These are phyloP conservation scores for Takifugu flavidus DNA, from an alignment of 2,113 vertebrate genomes.

Conservation along the genomic window DNA sequence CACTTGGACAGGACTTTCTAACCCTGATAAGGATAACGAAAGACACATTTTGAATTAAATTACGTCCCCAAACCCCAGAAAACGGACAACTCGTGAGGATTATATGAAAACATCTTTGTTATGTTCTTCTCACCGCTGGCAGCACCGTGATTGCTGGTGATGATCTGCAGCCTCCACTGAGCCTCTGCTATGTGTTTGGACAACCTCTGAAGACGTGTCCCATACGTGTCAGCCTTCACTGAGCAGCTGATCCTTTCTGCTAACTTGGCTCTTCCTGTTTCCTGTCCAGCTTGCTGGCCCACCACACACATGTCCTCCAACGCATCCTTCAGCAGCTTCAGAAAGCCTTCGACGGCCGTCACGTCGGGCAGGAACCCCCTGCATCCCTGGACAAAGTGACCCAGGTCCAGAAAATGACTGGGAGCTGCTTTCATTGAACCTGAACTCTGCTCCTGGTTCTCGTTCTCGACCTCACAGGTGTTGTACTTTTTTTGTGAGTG, in stretches of 20 bases:
- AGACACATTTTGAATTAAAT: background rate
- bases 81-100: background rate
- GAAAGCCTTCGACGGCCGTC: conserved; percentile 80
- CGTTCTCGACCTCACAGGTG: background rate
- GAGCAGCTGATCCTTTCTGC: conserved; percentile 78
- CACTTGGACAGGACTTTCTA: conserved; percentile 42
- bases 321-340: conserved; percentile 83
- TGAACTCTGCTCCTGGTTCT: conserved; percentile 27
- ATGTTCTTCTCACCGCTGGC: conserved; percentile 70
- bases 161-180: conserved; percentile 92
- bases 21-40: conserved; percentile 18
- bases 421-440: conserved; percentile 2
- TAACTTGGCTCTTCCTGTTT: conserved; percentile 57
- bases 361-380: conserved; percentile 86
- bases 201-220: conserved; percentile 78
- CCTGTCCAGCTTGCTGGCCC: conserved; percentile 68
- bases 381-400: conserved; percentile 76
- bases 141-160: conserved; percentile 80
- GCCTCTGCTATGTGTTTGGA: conserved; percentile 91
- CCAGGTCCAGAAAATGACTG: conserved; percentile 72
- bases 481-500: conserved; percentile 13
- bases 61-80: background rate
- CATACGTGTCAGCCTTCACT: conserved; percentile 77
- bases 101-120: background rate
- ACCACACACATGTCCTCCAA: conserved; percentile 84